Evolutionary conservation across 2,888 invertebrate species (phyloP).

Genomic region (Dryadula phaetusa): DNA sequence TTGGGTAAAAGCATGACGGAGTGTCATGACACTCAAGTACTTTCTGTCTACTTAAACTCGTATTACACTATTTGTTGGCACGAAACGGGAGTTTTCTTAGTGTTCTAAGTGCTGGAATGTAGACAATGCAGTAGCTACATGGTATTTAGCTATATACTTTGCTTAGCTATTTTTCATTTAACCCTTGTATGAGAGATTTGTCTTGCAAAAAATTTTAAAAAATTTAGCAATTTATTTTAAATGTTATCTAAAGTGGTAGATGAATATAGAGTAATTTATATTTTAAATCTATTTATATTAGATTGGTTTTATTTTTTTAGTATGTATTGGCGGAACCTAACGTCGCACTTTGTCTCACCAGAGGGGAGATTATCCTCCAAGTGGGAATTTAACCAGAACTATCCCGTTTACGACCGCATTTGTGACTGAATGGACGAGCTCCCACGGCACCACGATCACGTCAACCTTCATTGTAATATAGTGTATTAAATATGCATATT

Average conservation of each 20-base stretch:
- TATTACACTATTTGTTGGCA: not conserved
- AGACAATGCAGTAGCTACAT: not conserved
- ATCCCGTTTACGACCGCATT: not conserved
- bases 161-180: not conserved
- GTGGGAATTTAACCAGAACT: not conserved
- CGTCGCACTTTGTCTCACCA: too few species aligned
- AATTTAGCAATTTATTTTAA: too few species aligned
- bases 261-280: too few species aligned
- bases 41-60: not conserved
- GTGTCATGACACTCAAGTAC: too few species aligned
- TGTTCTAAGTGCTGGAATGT: conserved; percentile 11
- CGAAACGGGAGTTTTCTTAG: not conserved
- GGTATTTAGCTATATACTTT: not conserved
- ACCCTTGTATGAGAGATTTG: not conserved
- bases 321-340: too few species aligned
- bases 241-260: too few species aligned
- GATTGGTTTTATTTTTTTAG: too few species aligned
- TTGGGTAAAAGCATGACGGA: too few species aligned
- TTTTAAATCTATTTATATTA: too few species aligned
- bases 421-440: too few species aligned
- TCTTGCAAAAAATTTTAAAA: too few species aligned
- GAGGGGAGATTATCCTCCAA: not conserved
- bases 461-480: not conserved
- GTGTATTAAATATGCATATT: not conserved
- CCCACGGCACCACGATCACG: not conserved